These are phyloP conservation scores for Siniperca scherzeri DNA, from an alignment of 2,797 vertebrate species.

Conservation along the genomic window DNA sequence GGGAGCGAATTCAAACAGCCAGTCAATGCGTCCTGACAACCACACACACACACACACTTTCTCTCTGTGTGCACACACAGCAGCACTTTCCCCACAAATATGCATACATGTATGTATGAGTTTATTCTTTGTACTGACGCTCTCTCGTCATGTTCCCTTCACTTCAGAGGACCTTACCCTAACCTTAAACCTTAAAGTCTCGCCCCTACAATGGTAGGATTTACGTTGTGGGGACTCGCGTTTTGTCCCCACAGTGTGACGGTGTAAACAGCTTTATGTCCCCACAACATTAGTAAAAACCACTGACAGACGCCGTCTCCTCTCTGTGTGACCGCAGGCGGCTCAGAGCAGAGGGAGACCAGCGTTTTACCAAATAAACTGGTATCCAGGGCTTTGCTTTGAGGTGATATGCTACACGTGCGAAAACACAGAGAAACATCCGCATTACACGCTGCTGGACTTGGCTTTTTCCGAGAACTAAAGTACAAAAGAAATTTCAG, in stretches of 20 bases:
- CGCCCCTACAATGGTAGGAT: too few species aligned
- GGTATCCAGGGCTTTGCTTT: conserved; percentile 23
- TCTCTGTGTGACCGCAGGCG: too few species aligned
- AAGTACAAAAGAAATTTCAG: conserved; percentile 43
- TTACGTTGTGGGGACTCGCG: too few species aligned
- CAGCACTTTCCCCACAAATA: conserved; percentile 11
- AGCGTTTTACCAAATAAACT: conserved; percentile 23
- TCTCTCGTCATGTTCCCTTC: neutral
- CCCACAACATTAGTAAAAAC: too few species aligned
- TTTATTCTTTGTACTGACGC: neutral
- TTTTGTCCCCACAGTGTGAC: too few species aligned
- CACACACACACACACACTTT: conserved; percentile 27
- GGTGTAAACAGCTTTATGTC: too few species aligned
- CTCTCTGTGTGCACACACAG: neutral
- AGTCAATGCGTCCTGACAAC: conserved; percentile 50
- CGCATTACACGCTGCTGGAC: neutral
- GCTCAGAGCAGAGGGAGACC: neutral
- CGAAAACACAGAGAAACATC: too few species aligned
- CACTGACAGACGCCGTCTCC: too few species aligned
- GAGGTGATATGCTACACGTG: neutral
- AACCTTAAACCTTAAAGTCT: too few species aligned
- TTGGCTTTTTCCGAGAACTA: neutral
- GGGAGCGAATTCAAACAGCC: conserved; percentile 10
- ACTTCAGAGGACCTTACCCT: too few species aligned
- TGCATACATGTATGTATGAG: neutral